Conservation (phyloP, 2,113 vertebrate genomes). For the Clupea harengus region DNA sequence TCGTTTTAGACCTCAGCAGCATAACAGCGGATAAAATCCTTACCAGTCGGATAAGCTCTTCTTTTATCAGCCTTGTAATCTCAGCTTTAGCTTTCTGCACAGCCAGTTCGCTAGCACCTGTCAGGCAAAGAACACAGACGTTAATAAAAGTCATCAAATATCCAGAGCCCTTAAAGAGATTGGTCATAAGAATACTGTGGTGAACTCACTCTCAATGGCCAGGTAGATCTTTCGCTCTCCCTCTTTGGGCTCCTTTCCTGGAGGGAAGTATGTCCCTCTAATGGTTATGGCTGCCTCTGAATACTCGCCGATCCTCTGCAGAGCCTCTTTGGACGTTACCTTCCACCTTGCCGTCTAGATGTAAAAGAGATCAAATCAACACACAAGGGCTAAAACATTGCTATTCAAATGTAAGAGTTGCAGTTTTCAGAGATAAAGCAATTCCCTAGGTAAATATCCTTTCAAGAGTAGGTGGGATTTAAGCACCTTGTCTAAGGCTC, state of each 20-base stretch:
- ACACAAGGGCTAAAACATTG: too few relatives aligned
- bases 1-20: not conserved
- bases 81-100: conserved; percentile 99
- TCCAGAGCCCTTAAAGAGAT: not conserved
- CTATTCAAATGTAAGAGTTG: not conserved
- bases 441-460: not conserved
- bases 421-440: not conserved
- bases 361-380: not conserved
- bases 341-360: conserved; percentile 95
- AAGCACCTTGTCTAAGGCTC: not conserved
- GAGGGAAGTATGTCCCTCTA: conserved; percentile 96
- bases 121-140: conserved; percentile 31
- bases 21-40: conserved; percentile 53
- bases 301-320: conserved; percentile 98
- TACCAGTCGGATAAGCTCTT: conserved; percentile 97
- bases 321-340: conserved; percentile 96
- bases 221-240: conserved; percentile 98
- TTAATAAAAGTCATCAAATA: not conserved
- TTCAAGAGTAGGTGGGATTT: not conserved
- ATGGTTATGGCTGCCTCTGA: conserved; percentile 99
- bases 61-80: conserved; percentile 97
- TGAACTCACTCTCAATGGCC: conserved; percentile 91
- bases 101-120: conserved; percentile 96
- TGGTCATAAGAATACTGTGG: not conserved
- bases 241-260: conserved; percentile 97